Evolutionary conservation across 2,888 invertebrate species (phyloP), one percentile per base, ranked within the genome.

Genomic region (Drosophila infuscata): DNA sequence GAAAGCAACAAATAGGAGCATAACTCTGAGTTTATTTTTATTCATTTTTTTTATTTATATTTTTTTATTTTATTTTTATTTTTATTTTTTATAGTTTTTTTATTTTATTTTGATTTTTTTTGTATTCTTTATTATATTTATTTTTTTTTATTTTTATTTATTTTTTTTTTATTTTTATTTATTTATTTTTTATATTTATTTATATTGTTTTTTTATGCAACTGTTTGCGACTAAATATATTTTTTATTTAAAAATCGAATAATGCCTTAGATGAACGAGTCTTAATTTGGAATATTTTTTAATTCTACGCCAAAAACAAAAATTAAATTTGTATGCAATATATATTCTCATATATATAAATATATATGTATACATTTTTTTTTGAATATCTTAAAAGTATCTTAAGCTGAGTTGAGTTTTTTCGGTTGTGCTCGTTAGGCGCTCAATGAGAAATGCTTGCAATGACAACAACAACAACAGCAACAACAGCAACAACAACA

Each of bases 401-500:
- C 0, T 25, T 15, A 25, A 46, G 15, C 46, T 46, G 8, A 2
- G 46, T 25, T 25, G 3, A 20, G 43, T 20, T 43, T 20, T 20
- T 43, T 43, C 43, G 11, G 43, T 20, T 15, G 2, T 25, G 15
- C 25, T 46, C 46, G 25, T 46, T 25, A 15, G 25, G 46, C 25
- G 15, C 29, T 25, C 25, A 25, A 15, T 4, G 46, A 11, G 29
- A 36, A 54, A 56, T 54, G 9, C 11, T 29, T 54, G n/a, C 29
- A 38, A 36, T n/a, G 12, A 36, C 29, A 36, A 33, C 11, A 63
- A 63, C 29, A 35, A 64, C 38, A 65, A 48, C 38, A 58, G 48
- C 4, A 35, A 12, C 5, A 35, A 35, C 0, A 36, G 2, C 43
- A 68, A 29, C n/a, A 63, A 63, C 17, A 51, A 54, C 30, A 52